Evolutionary conservation across 1,140 invertebrate genomes (phyloP), one percentile per base, ranked within the genome.

Genomic region (Dendroctonus valens): DNA sequence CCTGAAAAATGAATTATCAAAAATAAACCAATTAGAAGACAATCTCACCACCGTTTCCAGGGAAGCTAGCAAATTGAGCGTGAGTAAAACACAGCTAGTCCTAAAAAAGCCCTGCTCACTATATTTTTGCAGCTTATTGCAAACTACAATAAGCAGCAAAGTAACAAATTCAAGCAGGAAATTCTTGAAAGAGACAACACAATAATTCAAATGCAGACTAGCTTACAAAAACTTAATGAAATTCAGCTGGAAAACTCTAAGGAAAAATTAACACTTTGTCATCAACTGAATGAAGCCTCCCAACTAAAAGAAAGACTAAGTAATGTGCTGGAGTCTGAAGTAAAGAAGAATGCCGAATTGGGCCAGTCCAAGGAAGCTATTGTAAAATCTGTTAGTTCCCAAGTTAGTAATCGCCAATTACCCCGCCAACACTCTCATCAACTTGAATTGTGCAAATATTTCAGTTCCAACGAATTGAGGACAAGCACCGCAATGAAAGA

Each of bases 141-240:
- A 7, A 74, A 77, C 69, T 75, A 73, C 66, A 76, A 75, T 67
- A 76, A 77, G 69, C 71, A 76, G 65, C 41, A 76, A 26, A 72
- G 70, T 5, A 69, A 75, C 55, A 72, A 75, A 67, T 54, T 75
- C 6, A 74, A 76, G 68, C 38, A 57, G 46, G 75, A 76, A 67
- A 62, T 77, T 0, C 59, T 65, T 37, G 66, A 71, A 54, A 61
- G 69, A 52, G 76, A 77, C 50, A 65, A 62, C 7, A 68, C 66
- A 9, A 77, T 77, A 11, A 58, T 37, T n/a, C 65, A 73, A 52
- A 55, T 77, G 9, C 60, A 71, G 66, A 52, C 51, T 7, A 75
- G 63, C 42, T 48, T 77, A 3, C 67, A 74, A 58, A 69, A 74
- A 65, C 55, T 77, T 14, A 74, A 75, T 52, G 64, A 72, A 14